These are phyloP conservation scores for Coptotermes formosanus DNA, from an alignment of 1,140 invertebrate genomes.

Conservation along the genomic window DNA sequence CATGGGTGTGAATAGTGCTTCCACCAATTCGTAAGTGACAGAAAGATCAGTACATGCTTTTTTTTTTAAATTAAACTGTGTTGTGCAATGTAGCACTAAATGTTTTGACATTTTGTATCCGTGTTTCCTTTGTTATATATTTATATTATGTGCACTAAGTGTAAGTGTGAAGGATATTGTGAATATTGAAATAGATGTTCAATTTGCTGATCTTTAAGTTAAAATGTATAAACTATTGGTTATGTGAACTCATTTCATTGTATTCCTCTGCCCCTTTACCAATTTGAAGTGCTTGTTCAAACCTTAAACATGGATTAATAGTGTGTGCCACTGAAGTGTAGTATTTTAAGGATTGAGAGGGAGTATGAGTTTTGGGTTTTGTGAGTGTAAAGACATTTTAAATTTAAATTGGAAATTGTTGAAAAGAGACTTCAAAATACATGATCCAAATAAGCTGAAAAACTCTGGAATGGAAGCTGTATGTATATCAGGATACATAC, in stretches of 20 bases:
- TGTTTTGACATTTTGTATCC: background rate
- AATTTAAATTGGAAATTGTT: no score
- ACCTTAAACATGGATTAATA: no score
- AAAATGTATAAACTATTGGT: background rate
- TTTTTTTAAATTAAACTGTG: background rate
- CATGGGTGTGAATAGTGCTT: no score
- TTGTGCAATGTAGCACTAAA: background rate
- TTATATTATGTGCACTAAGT: slow-evolving; percentile 6
- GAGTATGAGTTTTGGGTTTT: no score
- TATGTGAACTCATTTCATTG: background rate
- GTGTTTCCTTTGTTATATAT: background rate
- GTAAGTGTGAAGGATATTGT: background rate
- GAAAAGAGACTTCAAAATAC: no score
- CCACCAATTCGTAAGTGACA: background rate
- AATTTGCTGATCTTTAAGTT: background rate
- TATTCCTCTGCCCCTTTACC: background rate
- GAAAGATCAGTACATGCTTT: background rate
- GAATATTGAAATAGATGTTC: slow-evolving; percentile 5
- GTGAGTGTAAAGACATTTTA: no score
- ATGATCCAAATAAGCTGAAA: no score
- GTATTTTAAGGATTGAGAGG: no score
- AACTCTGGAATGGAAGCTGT: no score
- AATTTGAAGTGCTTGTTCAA: background rate
- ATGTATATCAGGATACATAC: no score
- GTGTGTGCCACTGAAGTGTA: no score